A percentile compares a stretch with the other conserved stretches of the same genome.
Conservation (phyloP, 2,113 vertebrate genomes). For the Crypturellus undulatus region DNA sequence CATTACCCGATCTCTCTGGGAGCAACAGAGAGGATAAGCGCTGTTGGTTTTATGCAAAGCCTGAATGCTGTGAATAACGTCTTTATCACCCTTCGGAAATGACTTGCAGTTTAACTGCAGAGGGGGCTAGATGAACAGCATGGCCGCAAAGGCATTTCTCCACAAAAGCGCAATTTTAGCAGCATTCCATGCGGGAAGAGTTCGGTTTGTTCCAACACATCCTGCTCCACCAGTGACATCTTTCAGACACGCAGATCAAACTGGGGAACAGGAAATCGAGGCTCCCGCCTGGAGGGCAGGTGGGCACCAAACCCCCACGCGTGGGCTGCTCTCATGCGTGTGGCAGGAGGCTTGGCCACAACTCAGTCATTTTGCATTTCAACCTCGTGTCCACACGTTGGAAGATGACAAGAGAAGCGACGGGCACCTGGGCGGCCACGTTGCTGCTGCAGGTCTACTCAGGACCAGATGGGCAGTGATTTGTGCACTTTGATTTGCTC, state of each 20-base stretch:
- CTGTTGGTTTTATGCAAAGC: not conserved
- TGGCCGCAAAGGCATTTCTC: not conserved
- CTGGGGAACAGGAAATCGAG: not conserved
- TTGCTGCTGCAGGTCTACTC: not conserved
- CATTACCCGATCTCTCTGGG: not conserved
- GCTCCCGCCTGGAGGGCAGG: not conserved
- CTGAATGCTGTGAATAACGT: not conserved
- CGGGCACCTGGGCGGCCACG: not conserved
- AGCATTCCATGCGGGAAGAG: not conserved
- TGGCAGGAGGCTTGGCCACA: not conserved
- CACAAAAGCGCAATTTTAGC: not conserved
- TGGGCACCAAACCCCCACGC: fast-evolving
- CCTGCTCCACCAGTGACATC: not conserved
- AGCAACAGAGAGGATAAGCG: not conserved
- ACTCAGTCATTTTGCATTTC: not conserved
- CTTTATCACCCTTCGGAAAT: not conserved
- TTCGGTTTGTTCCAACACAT: not conserved
- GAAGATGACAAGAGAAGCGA: not conserved
- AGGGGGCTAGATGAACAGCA: not conserved
- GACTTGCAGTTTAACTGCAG: not conserved
- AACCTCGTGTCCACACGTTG: not conserved
- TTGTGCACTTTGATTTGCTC: not conserved
- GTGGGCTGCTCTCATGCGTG: not conserved
- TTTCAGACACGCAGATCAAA: constrained; percentile 2
- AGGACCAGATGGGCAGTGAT: not conserved